Conservation (phyloP, 2,888 invertebrate species). For the Diabrotica balteata region DNA sequence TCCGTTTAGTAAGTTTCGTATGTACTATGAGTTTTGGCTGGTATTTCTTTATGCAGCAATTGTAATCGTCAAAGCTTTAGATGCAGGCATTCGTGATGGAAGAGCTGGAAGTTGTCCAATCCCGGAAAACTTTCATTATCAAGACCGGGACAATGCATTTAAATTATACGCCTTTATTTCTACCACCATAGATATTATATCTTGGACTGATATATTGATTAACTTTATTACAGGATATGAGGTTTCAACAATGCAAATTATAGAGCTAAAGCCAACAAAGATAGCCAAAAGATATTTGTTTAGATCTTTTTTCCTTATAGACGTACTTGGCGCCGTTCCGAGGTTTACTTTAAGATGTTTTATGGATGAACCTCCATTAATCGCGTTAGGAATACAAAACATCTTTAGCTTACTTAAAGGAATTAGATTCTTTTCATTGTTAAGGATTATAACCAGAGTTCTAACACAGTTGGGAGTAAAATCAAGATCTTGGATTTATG, state of each 20-base stretch:
- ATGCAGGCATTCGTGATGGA: slow-evolving; percentile 11
- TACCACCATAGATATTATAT: slow-evolving; percentile 16
- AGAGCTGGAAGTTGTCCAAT: not conserved
- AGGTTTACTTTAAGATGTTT: slow-evolving; percentile 11
- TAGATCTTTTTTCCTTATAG: slow-evolving; percentile 20
- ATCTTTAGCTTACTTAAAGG: slow-evolving; percentile 2
- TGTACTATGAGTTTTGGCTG: slow-evolving; percentile 22
- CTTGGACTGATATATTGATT: slow-evolving; percentile 15
- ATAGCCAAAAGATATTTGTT: slow-evolving; percentile 21
- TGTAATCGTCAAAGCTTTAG: slow-evolving; percentile 21
- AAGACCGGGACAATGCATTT: not conserved
- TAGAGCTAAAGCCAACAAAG: slow-evolving; percentile 18
- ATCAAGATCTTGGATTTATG: not conserved
- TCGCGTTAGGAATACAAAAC: not conserved
- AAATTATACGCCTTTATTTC: slow-evolving; percentile 1
- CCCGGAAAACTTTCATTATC: not conserved
- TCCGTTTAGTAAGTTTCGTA: slow-evolving; percentile 29
- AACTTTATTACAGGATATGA: slow-evolving; percentile 24
- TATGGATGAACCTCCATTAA: not conserved
- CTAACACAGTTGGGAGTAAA: not conserved
- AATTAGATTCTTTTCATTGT: not conserved
- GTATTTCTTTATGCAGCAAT: slow-evolving; percentile 13
- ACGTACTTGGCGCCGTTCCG: slow-evolving; percentile 17
- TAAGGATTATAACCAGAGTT: not conserved
- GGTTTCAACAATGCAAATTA: not conserved